phyloP scores from a whole-genome alignment of 2,888 invertebrate genomes.

The Zelleria hepariella region DNA sequence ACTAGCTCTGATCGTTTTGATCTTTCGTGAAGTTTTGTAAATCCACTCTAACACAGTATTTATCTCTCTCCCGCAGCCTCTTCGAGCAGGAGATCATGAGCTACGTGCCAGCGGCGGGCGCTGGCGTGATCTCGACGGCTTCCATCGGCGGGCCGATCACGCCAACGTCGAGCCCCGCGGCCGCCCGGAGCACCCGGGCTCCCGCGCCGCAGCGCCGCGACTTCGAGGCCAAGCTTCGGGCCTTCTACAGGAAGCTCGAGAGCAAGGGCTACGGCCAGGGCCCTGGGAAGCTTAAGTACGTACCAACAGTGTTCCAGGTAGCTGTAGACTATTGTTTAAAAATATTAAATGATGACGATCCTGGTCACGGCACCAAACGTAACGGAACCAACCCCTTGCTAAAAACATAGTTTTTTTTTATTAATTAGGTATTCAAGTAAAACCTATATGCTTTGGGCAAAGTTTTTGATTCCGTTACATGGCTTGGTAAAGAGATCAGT shows the following conservation, averaged over 20 bases:
- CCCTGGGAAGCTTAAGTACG: slow-evolving; percentile 95
- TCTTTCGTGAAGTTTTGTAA: too few relatives aligned
- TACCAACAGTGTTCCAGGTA: slow-evolving; percentile 16
- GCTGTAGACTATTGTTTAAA: too few relatives aligned
- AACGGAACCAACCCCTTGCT: too few relatives aligned
- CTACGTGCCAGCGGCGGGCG: slow-evolving; percentile 82
- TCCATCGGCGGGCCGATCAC: slow-evolving; percentile 74
- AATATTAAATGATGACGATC: too few relatives aligned
- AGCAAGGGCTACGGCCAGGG: slow-evolving; percentile 98
- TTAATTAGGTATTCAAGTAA: too few relatives aligned
- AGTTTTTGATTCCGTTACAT: too few relatives aligned
- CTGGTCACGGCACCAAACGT: too few relatives aligned
- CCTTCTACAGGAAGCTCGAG: slow-evolving; percentile 95
- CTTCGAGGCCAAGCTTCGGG: slow-evolving; percentile 94
- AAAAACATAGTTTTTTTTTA: too few relatives aligned
- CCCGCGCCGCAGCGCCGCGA: slow-evolving; percentile 93
- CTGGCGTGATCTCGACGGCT: slow-evolving; percentile 57
- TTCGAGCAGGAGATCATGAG: slow-evolving; percentile 99
- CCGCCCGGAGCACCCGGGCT: slow-evolving; percentile 83
- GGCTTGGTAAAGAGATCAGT: too few relatives aligned
- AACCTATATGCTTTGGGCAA: too few relatives aligned
- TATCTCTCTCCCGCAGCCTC: slow-evolving; percentile 74
- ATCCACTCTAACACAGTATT: neutral
- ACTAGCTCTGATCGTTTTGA: too few relatives aligned
- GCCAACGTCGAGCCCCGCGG: slow-evolving; percentile 85